Conservation (phyloP, 2,888 invertebrate genomes). For the Pterostichus madidus region DNA sequence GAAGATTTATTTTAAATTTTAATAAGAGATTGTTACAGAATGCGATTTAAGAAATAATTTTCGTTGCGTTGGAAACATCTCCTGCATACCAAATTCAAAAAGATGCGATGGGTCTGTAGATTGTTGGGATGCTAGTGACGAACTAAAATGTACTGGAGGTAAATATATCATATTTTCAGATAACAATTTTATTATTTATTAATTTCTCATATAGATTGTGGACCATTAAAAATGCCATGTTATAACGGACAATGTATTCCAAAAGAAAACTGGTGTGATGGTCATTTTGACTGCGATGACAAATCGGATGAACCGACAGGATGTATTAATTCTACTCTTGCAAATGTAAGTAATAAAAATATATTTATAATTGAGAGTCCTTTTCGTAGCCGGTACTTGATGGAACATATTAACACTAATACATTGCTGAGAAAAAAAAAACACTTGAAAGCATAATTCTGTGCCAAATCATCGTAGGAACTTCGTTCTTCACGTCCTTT, state of each 20-base stretch:
- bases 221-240: slow-evolving; percentile 79
- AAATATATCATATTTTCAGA: slow-evolving; percentile 70
- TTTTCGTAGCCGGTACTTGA: no score
- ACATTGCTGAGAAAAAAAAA: no score
- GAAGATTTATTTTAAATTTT: no score
- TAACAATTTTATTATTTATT: not conserved
- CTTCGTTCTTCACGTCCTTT: no score
- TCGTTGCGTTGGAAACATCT: slow-evolving; percentile 86
- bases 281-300: slow-evolving; percentile 83
- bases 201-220: slow-evolving; percentile 75
- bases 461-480: no score
- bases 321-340: slow-evolving; percentile 72
- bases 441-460: no score
- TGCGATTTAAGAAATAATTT: slow-evolving; percentile 85
- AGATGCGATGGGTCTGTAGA: slow-evolving; percentile 86
- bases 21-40: slow-evolving; percentile 77
- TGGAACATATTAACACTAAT: no score
- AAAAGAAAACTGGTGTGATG: slow-evolving; percentile 82
- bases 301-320: slow-evolving; percentile 84
- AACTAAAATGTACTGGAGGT: slow-evolving; percentile 85
- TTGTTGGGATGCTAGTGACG: slow-evolving; percentile 89
- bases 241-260: slow-evolving; percentile 83
- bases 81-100: slow-evolving; percentile 85
- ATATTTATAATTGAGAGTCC: slow-evolving; percentile 46
- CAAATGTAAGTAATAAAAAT: slow-evolving; percentile 67